These are phyloP conservation scores for Lindbergichthys nudifrons DNA, from an alignment of 2,797 vertebrate species.

Conservation along the genomic window DNA sequence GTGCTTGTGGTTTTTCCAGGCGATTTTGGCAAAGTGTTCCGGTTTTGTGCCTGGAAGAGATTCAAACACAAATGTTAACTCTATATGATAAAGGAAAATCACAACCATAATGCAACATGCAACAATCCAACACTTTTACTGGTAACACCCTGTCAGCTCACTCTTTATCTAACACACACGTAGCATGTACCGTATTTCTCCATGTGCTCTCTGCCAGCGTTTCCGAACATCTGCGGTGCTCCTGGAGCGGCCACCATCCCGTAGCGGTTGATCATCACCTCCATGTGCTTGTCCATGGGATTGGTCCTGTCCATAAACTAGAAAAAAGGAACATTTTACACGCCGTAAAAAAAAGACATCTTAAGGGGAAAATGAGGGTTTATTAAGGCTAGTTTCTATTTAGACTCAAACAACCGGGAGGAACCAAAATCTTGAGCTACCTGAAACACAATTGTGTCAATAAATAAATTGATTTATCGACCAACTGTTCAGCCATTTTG, in stretches of 20 bases:
- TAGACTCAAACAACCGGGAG: background rate
- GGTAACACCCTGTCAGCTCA: background rate
- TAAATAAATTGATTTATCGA: background rate
- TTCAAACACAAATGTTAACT: constrained; percentile 10
- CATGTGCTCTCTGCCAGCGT: constrained; percentile 94
- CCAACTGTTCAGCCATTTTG: background rate
- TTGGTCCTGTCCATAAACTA: constrained; percentile 86
- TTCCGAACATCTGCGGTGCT: constrained; percentile 91
- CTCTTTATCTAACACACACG: background rate
- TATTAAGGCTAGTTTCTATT: background rate
- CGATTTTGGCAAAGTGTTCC: constrained; percentile 98
- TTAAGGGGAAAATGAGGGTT: background rate
- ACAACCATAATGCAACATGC: background rate
- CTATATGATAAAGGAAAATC: background rate
- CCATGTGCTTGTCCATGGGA: constrained; percentile 93
- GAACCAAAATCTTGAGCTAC: no score
- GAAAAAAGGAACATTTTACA: background rate
- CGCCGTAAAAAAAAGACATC: background rate
- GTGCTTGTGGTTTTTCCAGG: constrained; percentile 99
- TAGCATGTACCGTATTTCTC: constrained; percentile 91
- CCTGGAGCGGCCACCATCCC: constrained; percentile 85
- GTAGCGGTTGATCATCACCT: constrained; percentile 88
- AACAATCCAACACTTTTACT: background rate
- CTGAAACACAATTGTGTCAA: background rate
- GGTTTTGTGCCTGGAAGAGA: constrained; percentile 89